phyloP scores from a whole-genome alignment of 2,888 invertebrate genomes.

The Drosophila planitibia region DNA sequence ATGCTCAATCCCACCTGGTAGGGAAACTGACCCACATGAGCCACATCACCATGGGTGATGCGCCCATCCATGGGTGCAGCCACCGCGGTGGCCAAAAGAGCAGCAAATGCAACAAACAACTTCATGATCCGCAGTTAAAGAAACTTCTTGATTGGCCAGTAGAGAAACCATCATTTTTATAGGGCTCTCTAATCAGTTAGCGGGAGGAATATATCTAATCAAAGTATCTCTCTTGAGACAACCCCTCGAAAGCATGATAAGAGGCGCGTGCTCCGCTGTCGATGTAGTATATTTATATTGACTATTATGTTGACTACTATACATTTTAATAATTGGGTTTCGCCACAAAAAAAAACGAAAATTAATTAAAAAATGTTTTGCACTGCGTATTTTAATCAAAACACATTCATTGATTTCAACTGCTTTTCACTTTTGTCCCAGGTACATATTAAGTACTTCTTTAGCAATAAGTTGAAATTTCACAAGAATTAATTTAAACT shows the following conservation, averaged over 20 bases:
- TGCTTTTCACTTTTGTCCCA: not conserved
- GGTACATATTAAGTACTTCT: not conserved
- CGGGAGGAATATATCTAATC: conserved; percentile 36
- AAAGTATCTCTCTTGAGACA: conserved; percentile 21
- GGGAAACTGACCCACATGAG: conserved; percentile 66
- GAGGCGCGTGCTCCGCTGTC: not conserved
- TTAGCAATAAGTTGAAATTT: not conserved
- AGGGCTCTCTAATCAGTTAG: conserved; percentile 2
- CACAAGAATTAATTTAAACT: not conserved
- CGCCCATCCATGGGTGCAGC: conserved; percentile 54
- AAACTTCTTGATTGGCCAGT: conserved; percentile 24
- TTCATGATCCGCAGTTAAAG: conserved; percentile 40
- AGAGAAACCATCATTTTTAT: conserved; percentile 26
- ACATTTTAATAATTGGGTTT: conserved; percentile 33
- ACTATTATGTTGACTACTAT: not conserved
- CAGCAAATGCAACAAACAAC: conserved; percentile 37
- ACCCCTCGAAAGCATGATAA: conserved; percentile 18
- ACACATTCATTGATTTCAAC: not conserved
- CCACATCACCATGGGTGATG: conserved; percentile 69
- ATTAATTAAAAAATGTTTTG: not conserved
- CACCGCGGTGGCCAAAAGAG: conserved; percentile 39
- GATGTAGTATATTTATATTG: not conserved
- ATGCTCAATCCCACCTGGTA: conserved; percentile 77
- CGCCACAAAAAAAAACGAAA: not conserved
- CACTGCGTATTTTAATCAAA: not conserved